phyloP scores from a whole-genome alignment of 2,797 vertebrate genomes.

The Acridotheres tristis region DNA sequence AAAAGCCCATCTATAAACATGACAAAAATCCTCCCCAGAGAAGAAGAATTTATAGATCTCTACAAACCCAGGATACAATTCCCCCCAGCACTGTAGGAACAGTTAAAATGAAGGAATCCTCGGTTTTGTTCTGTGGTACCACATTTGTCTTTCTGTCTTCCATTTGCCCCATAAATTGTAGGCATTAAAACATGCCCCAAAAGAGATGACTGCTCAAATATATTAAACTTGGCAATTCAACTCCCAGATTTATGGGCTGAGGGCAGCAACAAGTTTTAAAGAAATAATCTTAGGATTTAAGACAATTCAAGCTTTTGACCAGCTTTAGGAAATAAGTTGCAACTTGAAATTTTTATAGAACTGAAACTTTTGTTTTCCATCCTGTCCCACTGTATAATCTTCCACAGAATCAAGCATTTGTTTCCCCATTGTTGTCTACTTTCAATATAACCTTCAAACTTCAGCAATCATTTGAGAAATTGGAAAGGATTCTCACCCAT shows the following conservation, averaged over 20 bases:
- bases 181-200: background rate
- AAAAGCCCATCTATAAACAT: background rate
- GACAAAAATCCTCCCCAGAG: background rate
- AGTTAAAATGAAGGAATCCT: background rate
- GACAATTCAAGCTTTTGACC: background rate
- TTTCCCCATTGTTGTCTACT: background rate
- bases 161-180: background rate
- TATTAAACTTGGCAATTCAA: background rate
- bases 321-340: background rate
- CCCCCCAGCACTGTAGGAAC: background rate
- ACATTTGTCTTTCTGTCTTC: background rate
- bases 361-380: background rate
- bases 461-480: background rate
- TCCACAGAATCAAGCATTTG: background rate
- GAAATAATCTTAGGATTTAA: background rate
- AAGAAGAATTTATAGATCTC: background rate
- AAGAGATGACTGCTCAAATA: background rate
- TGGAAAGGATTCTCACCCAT: conserved; percentile 83
- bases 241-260: background rate
- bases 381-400: background rate
- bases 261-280: background rate
- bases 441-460: background rate
- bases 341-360: background rate
- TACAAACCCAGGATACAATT: background rate
- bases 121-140: background rate